Base-by-base conservation (phyloP, 2,888 invertebrate genomes). In the Eupithecia subfuscata region DNA sequence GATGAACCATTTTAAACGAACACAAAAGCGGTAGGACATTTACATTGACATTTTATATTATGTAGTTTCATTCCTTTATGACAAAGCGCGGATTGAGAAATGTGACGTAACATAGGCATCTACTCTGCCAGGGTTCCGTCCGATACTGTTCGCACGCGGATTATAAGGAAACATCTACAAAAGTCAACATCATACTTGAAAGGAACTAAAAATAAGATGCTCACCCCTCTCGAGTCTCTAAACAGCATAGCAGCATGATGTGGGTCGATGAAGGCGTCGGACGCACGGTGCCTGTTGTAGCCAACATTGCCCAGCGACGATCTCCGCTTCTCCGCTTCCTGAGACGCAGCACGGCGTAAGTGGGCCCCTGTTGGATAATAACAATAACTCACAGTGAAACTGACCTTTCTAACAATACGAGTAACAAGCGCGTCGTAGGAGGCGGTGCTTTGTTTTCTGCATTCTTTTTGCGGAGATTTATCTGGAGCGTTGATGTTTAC, bases 211-310 rank as follows among this genome's bases (percentile, higher is more conserved):
- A 14, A 63, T 30, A 65, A 40, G 37, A n/a, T 22, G 96, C 98
- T 97, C 91, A 98, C 98, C 96, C 98, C 98, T 95, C 98, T 95
- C n/a, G 98, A 97, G 92, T 98, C 98, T 84, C 98, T 95, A 92
- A 98, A 98, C 80, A 98, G 95, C 85, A 98, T 98, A 84, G 98
- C 98, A 71, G 98, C 98, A 92, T 98, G 98, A 84, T 97, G 96
- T 25, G 98, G 98, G 93, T 98, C 98, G 81, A 98, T 91, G 83
- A 96, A 97, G 72, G 97, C 97, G 89, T 98, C 98, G 0, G 97
- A 96, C 0, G 97, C 96, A 79, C 97, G 95, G 84, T 97, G 97
- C 16, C 93, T 87, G 37, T 86, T 82, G 2, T 86, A 82, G 8
- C 91, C 89, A 71, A 93, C 91, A 75, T 96, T 95, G 77, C 98